A percentile compares a stretch with the other conserved stretches of the same genome.
Conservation (phyloP, 1,140 invertebrate species). For the Phthorimaea operculella region DNA sequence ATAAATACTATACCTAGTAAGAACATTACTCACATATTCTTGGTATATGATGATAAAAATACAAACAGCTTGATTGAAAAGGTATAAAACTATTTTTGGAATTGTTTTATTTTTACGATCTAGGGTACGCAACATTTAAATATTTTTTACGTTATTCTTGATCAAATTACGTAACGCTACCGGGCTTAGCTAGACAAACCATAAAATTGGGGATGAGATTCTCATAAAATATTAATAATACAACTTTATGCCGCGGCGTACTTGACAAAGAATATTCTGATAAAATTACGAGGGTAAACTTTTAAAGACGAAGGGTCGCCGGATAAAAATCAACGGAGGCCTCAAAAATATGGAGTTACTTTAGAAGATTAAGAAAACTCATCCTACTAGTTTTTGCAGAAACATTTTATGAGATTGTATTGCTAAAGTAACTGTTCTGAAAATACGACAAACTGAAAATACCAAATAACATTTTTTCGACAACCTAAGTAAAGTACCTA, state of each 20-base stretch:
- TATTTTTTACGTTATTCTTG: not conserved
- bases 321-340: not conserved
- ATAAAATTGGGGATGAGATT: not conserved
- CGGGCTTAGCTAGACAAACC: not conserved
- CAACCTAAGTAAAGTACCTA: too few relatives aligned
- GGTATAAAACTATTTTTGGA: too few relatives aligned
- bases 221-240: slow-evolving; percentile 12
- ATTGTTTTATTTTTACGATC: not conserved
- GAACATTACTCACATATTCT: too few relatives aligned
- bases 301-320: slow-evolving; percentile 5
- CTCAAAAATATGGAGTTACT: not conserved
- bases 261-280: slow-evolving; percentile 8
- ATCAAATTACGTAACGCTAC: not conserved
- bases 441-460: too few relatives aligned
- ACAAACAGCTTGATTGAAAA: too few relatives aligned
- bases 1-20: too few relatives aligned
- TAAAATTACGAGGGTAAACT: slow-evolving; percentile 9
- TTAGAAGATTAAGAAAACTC: not conserved
- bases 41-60: too few relatives aligned
- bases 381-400: too few relatives aligned
- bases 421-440: too few relatives aligned
- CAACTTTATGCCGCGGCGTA: slow-evolving; percentile 5
- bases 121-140: not conserved
- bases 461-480: too few relatives aligned
- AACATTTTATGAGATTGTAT: too few relatives aligned